Conservation (phyloP, 2,797 vertebrate genomes). For the Pangasius djambal region DNA sequence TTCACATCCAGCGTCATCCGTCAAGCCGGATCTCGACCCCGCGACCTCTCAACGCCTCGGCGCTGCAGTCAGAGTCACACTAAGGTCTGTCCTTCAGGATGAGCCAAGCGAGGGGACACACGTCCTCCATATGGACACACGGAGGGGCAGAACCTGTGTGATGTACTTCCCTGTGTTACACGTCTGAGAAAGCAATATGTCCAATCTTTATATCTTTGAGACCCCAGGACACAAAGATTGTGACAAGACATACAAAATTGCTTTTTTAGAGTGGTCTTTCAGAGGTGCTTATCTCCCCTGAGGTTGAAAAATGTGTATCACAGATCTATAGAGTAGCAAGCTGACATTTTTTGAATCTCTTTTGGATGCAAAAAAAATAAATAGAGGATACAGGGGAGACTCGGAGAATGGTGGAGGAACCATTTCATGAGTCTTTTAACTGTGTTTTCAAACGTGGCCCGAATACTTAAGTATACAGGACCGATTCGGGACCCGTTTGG, state of each 20-base stretch:
- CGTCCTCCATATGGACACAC: slow-evolving; percentile 15
- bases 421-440: background rate
- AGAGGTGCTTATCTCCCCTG: background rate
- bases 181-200: slow-evolving; percentile 1
- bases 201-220: slow-evolving; percentile 18
- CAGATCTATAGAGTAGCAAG: background rate
- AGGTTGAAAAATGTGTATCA: slow-evolving; percentile 1
- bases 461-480: background rate
- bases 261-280: slow-evolving; percentile 8
- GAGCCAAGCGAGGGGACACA: background rate
- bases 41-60: background rate
- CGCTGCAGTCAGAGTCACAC: background rate
- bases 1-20: slow-evolving; percentile 70
- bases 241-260: slow-evolving; percentile 4
- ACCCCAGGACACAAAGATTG: slow-evolving; percentile 9
- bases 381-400: background rate
- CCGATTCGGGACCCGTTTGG: background rate
- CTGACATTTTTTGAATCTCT: background rate
- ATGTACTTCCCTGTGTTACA: background rate
- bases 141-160: background rate
- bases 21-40: background rate
- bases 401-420: background rate
- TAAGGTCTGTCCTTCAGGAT: background rate
- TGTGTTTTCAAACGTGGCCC: background rate
- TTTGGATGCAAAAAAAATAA: background rate